Percentiles rank a stretch among this genome's conserved stretches.
phyloP scores from a whole-genome alignment of 2,888 invertebrate genomes.

The Shargacucullia verbasci region DNA sequence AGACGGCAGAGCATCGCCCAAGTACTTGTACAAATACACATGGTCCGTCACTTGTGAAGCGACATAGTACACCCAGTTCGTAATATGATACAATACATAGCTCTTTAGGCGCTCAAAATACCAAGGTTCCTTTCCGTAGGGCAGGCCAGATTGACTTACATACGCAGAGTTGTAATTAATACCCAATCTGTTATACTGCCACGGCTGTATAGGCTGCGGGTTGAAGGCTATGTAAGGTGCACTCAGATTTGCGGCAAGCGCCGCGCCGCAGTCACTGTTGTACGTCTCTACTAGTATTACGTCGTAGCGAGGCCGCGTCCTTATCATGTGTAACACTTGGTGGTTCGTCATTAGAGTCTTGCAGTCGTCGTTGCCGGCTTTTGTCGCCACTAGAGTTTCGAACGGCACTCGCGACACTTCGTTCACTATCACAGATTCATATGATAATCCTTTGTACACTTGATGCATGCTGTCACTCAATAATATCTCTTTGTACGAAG shows the following conservation, averaged over 20 bases:
- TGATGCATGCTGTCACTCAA: conserved; percentile 74
- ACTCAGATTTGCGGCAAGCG: conserved; percentile 91
- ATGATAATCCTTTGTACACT: conserved; percentile 81
- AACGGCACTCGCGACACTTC: conserved; percentile 85
- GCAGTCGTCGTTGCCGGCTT: conserved; percentile 86
- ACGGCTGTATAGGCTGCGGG: conserved; percentile 87
- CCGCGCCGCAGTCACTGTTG: conserved; percentile 92
- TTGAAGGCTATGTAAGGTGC: conserved; percentile 90
- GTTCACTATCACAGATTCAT: conserved; percentile 83
- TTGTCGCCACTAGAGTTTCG: conserved; percentile 83
- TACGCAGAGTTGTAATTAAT: conserved; percentile 87
- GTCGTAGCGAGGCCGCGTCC: conserved; percentile 89
- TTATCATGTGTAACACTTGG: conserved; percentile 86
- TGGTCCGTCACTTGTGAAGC: conserved; percentile 83
- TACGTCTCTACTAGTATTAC: conserved; percentile 92
- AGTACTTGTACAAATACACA: conserved; percentile 81
- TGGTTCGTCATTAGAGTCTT: conserved; percentile 85
- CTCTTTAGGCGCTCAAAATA: conserved; percentile 82
- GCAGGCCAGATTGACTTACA: conserved; percentile 79
- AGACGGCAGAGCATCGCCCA: conserved; percentile 87
- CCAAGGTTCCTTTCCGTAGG: conserved; percentile 84
- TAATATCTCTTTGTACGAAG: conserved; percentile 88
- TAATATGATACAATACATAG: conserved; percentile 78
- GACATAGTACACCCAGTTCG: conserved; percentile 85
- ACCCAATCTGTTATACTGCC: conserved; percentile 85